These are phyloP conservation scores for Enteromius treurensis DNA, from an alignment of 2,797 vertebrate species.

Conservation along the genomic window DNA sequence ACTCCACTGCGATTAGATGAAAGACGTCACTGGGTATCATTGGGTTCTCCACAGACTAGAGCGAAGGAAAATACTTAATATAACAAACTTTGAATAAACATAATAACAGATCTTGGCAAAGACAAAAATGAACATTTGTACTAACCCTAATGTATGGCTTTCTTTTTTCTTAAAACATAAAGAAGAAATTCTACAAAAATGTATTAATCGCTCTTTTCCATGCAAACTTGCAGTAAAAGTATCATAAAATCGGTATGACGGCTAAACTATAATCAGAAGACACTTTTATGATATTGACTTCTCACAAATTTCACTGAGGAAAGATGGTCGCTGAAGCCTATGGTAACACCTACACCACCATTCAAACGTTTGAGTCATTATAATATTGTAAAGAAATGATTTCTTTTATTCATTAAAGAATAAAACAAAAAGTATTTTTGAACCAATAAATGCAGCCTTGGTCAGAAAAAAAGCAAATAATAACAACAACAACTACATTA, in stretches of 20 bases:
- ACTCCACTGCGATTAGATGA: background rate
- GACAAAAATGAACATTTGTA: background rate
- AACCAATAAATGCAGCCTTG: background rate
- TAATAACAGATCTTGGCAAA: background rate
- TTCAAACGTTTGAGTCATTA: background rate
- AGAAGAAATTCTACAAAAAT: background rate
- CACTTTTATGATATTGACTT: background rate
- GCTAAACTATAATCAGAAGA: background rate
- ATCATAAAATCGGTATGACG: background rate
- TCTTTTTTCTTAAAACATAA: background rate
- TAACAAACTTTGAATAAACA: background rate
- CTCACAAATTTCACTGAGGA: background rate
- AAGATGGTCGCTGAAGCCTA: background rate
- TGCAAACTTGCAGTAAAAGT: background rate
- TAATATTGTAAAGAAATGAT: no score
- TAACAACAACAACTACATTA: background rate
- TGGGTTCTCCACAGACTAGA: background rate
- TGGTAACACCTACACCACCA: background rate
- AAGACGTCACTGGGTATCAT: background rate
- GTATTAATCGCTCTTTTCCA: background rate
- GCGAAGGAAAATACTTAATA: background rate
- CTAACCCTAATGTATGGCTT: background rate
- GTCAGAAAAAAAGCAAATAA: background rate
- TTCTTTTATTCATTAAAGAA: background rate
- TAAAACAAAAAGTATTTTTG: background rate